phyloP scores from a whole-genome alignment of 2,113 vertebrate genomes.

The Ginglymostoma cirratum region DNA sequence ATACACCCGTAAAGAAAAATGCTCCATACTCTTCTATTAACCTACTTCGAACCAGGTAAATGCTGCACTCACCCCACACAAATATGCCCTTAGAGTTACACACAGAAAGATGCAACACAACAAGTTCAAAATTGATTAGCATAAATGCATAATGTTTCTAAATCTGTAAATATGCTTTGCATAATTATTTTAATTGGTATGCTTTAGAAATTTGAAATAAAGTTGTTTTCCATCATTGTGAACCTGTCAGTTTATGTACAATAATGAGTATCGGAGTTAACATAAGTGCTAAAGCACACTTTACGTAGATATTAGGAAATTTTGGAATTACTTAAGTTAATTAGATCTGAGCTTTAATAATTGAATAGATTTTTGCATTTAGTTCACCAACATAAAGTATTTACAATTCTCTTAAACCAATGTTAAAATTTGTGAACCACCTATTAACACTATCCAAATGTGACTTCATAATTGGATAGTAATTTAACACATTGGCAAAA shows the following conservation, averaged over 20 bases:
- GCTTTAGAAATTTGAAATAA: not conserved
- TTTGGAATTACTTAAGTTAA: constrained; percentile 4
- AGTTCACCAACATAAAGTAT: not conserved
- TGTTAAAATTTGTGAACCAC: not conserved
- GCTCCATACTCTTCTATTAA: not conserved
- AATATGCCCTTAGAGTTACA: not conserved
- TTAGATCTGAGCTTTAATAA: not conserved
- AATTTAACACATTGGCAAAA: not conserved
- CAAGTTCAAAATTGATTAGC: not conserved
- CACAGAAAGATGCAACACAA: not conserved
- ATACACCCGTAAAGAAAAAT: not conserved
- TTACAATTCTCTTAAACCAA: not conserved
- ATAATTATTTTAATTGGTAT: not conserved
- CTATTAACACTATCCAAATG: not conserved
- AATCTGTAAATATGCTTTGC: not conserved
- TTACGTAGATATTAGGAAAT: not conserved
- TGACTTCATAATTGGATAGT: not conserved
- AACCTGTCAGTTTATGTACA: not conserved
- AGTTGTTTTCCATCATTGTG: not conserved
- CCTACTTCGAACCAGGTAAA: not conserved
- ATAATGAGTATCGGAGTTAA: not conserved
- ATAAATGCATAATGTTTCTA: not conserved
- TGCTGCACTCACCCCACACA: not conserved
- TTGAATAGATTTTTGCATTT: not conserved
- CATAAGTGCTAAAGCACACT: not conserved